Conservation (phyloP, 2,888 invertebrate genomes). For the Leptinotarsa tumamoca region DNA sequence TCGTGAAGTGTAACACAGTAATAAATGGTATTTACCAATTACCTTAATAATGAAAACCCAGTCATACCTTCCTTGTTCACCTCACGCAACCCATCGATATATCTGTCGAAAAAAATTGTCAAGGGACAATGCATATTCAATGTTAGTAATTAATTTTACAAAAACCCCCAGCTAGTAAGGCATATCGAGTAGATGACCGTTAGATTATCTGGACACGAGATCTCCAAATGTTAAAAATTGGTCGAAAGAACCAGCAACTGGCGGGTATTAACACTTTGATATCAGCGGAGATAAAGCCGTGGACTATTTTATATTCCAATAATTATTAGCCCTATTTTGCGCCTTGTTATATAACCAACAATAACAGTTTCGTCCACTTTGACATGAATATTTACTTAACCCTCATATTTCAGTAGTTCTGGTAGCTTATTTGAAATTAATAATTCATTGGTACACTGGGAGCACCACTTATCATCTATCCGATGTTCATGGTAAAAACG, state of each 20-base stretch:
- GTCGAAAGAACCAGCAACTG: constrained; percentile 55
- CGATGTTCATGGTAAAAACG: too few species aligned
- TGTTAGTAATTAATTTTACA: constrained; percentile 55
- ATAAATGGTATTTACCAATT: constrained; percentile 40
- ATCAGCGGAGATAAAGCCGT: constrained; percentile 53
- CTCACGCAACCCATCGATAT: constrained; percentile 33
- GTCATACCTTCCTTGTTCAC: constrained; percentile 28
- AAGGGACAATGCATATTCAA: constrained; percentile 49
- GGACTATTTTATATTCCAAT: constrained; percentile 56
- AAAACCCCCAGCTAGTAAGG: constrained; percentile 48
- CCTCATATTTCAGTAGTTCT: background rate
- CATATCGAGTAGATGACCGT: constrained; percentile 52
- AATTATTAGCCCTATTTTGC: constrained; percentile 56
- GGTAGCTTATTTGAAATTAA: background rate
- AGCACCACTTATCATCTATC: background rate
- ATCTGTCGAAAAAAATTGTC: constrained; percentile 45
- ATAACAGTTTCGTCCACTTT: background rate
- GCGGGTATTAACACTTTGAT: constrained; percentile 58
- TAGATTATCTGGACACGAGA: constrained; percentile 60
- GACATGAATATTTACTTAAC: constrained; percentile 4
- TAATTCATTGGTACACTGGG: background rate
- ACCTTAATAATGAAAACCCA: constrained; percentile 36
- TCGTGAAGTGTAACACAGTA: constrained; percentile 30
- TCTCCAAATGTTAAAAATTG: constrained; percentile 62
- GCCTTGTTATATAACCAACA: constrained; percentile 47